Evolutionary conservation across 2,888 invertebrate species (phyloP).

Genomic region (Ormyrus labotus): DNA sequence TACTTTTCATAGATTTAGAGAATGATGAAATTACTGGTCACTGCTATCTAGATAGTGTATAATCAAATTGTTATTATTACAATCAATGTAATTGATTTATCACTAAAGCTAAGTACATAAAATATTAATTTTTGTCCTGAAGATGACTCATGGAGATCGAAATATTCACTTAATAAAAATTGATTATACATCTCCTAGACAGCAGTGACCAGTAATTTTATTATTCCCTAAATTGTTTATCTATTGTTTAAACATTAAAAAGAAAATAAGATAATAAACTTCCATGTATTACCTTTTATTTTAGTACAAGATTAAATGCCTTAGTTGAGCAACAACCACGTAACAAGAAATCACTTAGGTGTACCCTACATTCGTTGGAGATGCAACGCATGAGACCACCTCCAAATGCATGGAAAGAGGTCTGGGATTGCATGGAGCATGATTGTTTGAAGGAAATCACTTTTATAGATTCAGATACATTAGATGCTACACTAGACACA

Average conservation of each 20-base stretch:
- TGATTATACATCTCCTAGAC: no score
- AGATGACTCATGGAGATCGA: no score
- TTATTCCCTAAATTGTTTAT: neutral
- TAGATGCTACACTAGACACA: slow-evolving; percentile 91
- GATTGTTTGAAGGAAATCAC: slow-evolving; percentile 90
- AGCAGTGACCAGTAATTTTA: no score
- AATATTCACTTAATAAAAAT: no score
- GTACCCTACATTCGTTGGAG: slow-evolving; percentile 92
- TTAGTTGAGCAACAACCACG: slow-evolving; percentile 88
- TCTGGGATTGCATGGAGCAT: slow-evolving; percentile 90
- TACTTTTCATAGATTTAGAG: no score
- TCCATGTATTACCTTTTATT: neutral
- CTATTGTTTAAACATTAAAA: neutral
- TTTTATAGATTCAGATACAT: slow-evolving; percentile 88
- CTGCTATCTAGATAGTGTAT: no score
- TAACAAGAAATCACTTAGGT: slow-evolving; percentile 92
- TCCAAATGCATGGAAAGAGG: slow-evolving; percentile 86
- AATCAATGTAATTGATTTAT: no score
- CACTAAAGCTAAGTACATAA: no score
- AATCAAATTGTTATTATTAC: no score
- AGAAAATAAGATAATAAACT: no score
- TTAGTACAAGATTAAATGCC: slow-evolving; percentile 85
- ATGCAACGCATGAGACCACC: slow-evolving; percentile 87
- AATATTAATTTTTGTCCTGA: no score
- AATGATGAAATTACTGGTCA: no score